Conservation (phyloP, 2,797 vertebrate genomes). For the Cephalopachus bancanus region DNA sequence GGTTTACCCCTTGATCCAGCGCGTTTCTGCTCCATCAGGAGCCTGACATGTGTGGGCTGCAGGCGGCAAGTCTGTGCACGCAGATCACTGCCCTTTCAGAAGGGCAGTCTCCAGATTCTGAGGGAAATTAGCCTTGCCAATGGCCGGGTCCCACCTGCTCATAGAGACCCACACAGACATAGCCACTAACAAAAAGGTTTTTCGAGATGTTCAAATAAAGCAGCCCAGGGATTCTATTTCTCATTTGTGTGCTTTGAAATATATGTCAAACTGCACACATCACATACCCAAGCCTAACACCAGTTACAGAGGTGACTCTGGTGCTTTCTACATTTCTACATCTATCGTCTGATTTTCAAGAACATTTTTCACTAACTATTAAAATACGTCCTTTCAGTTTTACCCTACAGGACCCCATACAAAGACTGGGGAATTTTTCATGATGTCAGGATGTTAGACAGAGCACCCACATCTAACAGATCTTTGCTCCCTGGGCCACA, state of each 20-base stretch:
- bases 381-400: not conserved
- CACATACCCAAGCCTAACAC: too few species aligned
- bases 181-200: not conserved
- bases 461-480: not conserved
- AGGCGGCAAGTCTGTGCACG: not conserved
- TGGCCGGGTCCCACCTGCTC: not conserved
- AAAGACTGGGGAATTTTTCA: not conserved
- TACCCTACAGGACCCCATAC: not conserved
- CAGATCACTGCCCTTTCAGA: not conserved
- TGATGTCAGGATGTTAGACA: not conserved
- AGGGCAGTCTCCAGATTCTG: not conserved
- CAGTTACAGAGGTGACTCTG: not conserved
- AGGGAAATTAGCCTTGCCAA: not conserved
- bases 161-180: not conserved
- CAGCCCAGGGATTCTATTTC: not conserved
- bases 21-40: not conserved
- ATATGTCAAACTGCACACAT: not conserved
- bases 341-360: not conserved
- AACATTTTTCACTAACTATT: constrained; percentile 23
- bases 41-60: not conserved
- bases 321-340: not conserved
- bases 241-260: not conserved
- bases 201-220: not conserved
- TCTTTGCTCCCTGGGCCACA: not conserved
- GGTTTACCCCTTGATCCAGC: not conserved